Conservation (phyloP, 2,113 vertebrate genomes). For the Edolisoma coerulescens region DNA sequence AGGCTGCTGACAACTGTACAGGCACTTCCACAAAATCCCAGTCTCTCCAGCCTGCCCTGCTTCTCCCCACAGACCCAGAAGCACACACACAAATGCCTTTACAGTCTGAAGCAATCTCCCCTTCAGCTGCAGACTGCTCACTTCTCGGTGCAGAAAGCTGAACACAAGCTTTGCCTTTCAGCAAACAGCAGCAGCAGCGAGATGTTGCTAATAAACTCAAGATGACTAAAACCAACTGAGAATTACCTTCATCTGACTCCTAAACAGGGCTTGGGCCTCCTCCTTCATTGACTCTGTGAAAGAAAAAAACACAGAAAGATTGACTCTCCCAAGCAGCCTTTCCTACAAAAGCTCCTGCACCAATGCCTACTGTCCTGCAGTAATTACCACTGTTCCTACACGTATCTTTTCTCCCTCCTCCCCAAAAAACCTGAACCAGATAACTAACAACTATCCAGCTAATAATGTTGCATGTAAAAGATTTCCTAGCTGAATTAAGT, state of each 20-base stretch:
- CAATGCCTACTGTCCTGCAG: slow-evolving; percentile 53
- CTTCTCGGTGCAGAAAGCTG: background rate
- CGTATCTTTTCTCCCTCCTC: slow-evolving; percentile 55
- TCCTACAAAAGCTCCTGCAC: slow-evolving; percentile 45
- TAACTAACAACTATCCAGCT: slow-evolving; percentile 57
- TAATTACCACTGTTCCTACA: slow-evolving; percentile 50
- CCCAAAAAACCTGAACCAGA: slow-evolving; percentile 63
- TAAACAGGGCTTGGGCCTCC: slow-evolving; percentile 88
- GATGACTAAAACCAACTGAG: background rate
- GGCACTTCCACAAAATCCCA: background rate
- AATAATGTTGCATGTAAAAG: slow-evolving; percentile 54
- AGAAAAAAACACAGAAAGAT: slow-evolving; percentile 51
- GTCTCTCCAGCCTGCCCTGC: background rate
- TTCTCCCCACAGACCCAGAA: background rate
- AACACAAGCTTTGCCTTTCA: background rate
- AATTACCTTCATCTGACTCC: slow-evolving; percentile 90
- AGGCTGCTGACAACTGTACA: background rate
- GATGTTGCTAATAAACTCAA: background rate
- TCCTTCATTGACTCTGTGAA: slow-evolving; percentile 85
- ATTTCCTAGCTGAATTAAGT: slow-evolving; percentile 61
- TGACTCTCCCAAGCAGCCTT: slow-evolving; percentile 46
- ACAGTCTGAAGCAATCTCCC: background rate
- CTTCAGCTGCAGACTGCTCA: background rate
- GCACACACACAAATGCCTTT: background rate
- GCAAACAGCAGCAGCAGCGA: background rate